Conservation (phyloP, 2,797 vertebrate species). For the Gadopsis marmoratus region DNA sequence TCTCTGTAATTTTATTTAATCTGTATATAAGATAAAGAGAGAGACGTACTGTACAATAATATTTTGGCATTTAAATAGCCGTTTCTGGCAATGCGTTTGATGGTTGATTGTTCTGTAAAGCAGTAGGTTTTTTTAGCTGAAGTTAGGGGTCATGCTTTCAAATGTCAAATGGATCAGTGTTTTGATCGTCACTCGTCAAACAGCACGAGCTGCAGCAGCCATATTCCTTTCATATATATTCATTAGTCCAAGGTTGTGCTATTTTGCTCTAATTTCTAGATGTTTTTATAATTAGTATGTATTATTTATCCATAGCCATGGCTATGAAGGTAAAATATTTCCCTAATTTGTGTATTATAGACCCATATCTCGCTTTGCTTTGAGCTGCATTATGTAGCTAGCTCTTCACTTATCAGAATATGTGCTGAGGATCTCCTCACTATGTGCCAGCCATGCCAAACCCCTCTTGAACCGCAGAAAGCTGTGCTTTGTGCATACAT, state of each 20-base stretch:
- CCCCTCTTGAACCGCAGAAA: conserved; percentile 35
- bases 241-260: conserved; percentile 71
- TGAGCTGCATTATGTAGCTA: conserved; percentile 32
- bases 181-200: conserved; percentile 55
- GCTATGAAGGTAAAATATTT: conserved; percentile 59
- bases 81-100: conserved; percentile 33
- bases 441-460: conserved; percentile 41
- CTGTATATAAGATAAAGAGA: conserved; percentile 21
- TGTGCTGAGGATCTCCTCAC: conserved; percentile 42
- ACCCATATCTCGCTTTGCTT: conserved; percentile 45
- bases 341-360: conserved; percentile 44
- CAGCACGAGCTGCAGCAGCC: conserved; percentile 35
- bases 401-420: conserved; percentile 44
- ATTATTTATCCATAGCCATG: conserved; percentile 59
- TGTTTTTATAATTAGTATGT: conserved; percentile 70
- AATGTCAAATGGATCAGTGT: conserved; percentile 62
- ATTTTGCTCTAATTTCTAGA: conserved; percentile 57
- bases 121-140: conserved; percentile 19
- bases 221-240: conserved; percentile 68
- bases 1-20: conserved; percentile 1
- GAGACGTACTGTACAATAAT: background rate
- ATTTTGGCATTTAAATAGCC: conserved; percentile 25
- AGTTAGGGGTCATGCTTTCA: conserved; percentile 54
- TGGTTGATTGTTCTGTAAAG: conserved; percentile 14
- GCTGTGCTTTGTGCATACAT: background rate